Base-by-base conservation (phyloP, 2,113 vertebrate species). In the Notarius lentiginosus region DNA sequence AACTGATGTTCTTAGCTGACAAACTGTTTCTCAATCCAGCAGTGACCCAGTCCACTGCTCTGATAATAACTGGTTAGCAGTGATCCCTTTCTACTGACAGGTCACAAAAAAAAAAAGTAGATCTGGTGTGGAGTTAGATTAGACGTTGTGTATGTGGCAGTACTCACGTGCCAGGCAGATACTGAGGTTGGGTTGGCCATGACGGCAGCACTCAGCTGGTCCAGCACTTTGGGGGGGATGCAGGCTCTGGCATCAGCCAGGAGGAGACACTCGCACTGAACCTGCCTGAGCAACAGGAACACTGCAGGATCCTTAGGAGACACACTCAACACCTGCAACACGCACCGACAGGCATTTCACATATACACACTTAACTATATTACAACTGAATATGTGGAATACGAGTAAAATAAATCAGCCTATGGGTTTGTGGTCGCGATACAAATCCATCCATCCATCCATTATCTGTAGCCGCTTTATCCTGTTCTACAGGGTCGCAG, bases 111-210 rank as follows among this genome's bases (percentile, higher is more conserved):
- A 41, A 34, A 79, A 7, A 55, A 56, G 12, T 22, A 5, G 56
- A 61, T 61, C 18, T 79, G 7, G 14, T 17, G n/a, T 1, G 70
- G 6, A 47, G 20, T 0, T 53, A 70, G 53, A 72, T 41, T 41
- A 56, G 34, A 34, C 15, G 47, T 24, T 18, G 70, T 22, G 55
- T 8, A 10, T 49, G 24, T 51, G 58, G 72, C 49, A 88, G 12
- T 27, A 92, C 96, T 94, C 93, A 99, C 98, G 53, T 99, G 98
- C 98, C 97, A 99, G 0, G 96, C 97, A 5, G 95, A 94, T 66
- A 97, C 86, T 49, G 96, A 98, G n/a, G 95, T 90, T 17, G 95
- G 95, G 89, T 95, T 98, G 90, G 94, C 92, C 92, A 96, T 93
- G 73, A 99, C 97, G 0, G 96, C 91, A 85, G 95, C 96, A 72